Conservation (phyloP, 2,797 vertebrate genomes). For the Uromys caudimaculatus region DNA sequence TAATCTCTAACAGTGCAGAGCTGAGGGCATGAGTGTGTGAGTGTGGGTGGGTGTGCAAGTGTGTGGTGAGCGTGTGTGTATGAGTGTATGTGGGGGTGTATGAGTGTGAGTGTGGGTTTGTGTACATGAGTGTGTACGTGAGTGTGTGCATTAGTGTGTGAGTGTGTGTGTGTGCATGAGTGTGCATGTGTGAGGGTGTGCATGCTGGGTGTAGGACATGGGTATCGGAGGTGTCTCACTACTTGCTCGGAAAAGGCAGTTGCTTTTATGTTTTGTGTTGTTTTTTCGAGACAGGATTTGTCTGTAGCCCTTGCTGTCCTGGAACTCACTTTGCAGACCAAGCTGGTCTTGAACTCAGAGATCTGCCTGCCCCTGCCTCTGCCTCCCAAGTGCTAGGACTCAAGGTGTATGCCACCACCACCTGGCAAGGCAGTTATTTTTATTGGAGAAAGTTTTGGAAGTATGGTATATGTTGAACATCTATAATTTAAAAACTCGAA, state of each 20-base stretch:
- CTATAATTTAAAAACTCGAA: neutral
- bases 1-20: neutral
- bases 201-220: neutral
- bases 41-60: neutral
- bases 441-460: slow-evolving; percentile 28
- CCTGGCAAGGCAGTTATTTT: slow-evolving; percentile 2
- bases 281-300: neutral
- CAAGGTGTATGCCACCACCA: neutral
- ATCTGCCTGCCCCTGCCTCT: neutral
- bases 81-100: neutral
- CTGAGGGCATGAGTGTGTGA: neutral
- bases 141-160: neutral
- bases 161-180: neutral
- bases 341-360: neutral
- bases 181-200: neutral
- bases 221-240: neutral
- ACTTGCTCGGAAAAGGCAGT: neutral
- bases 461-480: neutral
- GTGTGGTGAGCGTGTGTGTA: neutral
- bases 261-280: neutral
- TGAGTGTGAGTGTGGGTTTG: neutral
- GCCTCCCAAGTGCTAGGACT: neutral
- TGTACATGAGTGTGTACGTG: neutral
- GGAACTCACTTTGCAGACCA: neutral
- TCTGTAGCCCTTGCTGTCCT: neutral